phyloP scores from a whole-genome alignment of 2,888 invertebrate genomes.

The Opisthograptis luteolata region DNA sequence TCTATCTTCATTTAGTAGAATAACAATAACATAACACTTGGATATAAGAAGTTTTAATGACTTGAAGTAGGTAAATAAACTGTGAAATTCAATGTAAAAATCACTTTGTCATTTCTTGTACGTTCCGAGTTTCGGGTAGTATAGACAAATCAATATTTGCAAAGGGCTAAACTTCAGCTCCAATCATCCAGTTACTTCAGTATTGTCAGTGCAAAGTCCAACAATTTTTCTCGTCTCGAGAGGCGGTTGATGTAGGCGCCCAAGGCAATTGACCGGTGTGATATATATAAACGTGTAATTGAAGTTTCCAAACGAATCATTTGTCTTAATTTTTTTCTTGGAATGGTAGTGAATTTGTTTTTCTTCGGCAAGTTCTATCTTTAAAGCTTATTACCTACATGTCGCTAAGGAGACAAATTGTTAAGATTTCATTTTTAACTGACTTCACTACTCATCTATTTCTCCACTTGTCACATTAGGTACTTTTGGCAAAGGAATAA shows the following conservation, averaged over 20 bases:
- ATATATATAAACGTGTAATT: constrained; percentile 24
- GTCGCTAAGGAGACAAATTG: too few species aligned
- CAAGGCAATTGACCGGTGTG: constrained; percentile 46
- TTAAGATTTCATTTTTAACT: too few species aligned
- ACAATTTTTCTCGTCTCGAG: constrained; percentile 24
- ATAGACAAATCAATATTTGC: too few species aligned
- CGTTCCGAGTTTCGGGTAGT: too few species aligned
- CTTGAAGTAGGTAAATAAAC: too few species aligned
- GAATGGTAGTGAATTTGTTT: background rate
- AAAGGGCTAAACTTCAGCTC: background rate
- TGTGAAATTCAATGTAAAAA: too few species aligned
- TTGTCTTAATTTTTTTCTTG: constrained; percentile 5
- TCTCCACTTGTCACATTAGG: too few species aligned
- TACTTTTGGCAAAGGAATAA: background rate
- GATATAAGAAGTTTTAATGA: too few species aligned
- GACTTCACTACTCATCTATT: background rate
- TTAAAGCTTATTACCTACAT: too few species aligned
- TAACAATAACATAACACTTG: too few species aligned
- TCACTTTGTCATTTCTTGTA: too few species aligned
- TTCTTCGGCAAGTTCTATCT: background rate
- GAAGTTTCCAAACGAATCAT: constrained; percentile 15
- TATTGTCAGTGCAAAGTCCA: constrained; percentile 37
- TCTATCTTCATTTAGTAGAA: too few species aligned
- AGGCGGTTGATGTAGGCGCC: constrained; percentile 18
- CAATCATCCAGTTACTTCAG: constrained; percentile 8